Conservation (phyloP, 2,113 vertebrate genomes). For the Climacteris rufus region DNA sequence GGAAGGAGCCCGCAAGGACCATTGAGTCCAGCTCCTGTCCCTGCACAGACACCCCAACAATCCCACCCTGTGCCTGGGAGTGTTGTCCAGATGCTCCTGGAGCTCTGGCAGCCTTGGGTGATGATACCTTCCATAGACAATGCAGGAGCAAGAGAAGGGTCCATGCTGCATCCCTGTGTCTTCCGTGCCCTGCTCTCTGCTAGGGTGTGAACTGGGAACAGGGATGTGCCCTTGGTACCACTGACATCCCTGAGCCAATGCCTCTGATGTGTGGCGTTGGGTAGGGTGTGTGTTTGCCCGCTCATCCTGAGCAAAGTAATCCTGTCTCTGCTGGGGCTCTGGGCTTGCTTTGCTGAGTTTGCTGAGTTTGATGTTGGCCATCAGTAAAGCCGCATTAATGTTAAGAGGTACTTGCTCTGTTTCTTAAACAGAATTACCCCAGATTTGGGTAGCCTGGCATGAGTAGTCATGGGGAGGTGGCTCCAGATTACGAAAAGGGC, state of each 20-base stretch:
- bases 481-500: not conserved
- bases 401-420: not conserved
- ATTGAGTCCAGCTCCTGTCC: not conserved
- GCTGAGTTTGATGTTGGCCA: not conserved
- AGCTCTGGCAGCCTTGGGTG: not conserved
- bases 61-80: not conserved
- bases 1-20: not conserved
- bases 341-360: not conserved
- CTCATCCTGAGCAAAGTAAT: not conserved
- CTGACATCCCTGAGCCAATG: fast-evolving
- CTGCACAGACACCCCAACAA: not conserved
- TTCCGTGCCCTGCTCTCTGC: not conserved
- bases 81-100: fast-evolving
- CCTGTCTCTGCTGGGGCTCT: not conserved
- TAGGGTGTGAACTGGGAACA: not conserved
- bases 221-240: not conserved
- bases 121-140: not conserved
- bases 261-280: not conserved
- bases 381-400: not conserved
- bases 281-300: not conserved
- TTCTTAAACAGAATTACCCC: not conserved
- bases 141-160: not conserved
- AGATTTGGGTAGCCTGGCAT: not conserved
- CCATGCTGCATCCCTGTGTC: fast-evolving
- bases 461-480: not conserved